Base-by-base conservation (phyloP, 2,113 vertebrate species). In the Columba janthina region DNA sequence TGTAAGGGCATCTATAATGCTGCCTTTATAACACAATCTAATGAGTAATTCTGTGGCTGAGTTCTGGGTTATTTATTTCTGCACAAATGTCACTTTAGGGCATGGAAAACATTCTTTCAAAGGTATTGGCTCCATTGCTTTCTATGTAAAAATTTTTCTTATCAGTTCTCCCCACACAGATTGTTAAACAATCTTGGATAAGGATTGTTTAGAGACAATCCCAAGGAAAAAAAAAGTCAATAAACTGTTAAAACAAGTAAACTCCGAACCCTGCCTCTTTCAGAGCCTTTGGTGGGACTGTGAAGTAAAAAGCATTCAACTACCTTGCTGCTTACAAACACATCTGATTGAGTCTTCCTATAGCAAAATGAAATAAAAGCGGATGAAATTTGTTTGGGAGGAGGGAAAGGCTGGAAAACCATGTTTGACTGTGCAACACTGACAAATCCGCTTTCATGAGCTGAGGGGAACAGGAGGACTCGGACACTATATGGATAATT, bases 271-370 rank as follows among this genome's bases (percentile, higher is more conserved):
- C 12, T 57, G 22, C 29, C 6, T 78, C 61, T 81, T 82, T 32
- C 14, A n/a, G 29, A 75, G 20, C 18, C 77, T 61, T 80, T 84
- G 53, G 46, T 46, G 28, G 31, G 18, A 56, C 17, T 32, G 14
- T 61, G 48, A 75, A 81, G 60, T 50, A 56, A 81, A 90, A 89
- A 64, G 1, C 20, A 56, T 71, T 58, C 29, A 64, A 28, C 10
- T 46, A 34, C 12, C 44, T 71, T 78, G 18, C 26, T 83, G 62
- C 21, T 82, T 61, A 53, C 17, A 61, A 93, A 61, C 6, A 20
- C 3, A 21, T 75, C 28, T 0, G 0, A 8, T 17, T 79, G 80
- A 57, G 8, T 34, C 26, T 81, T 84, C 12, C 6, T 6, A 18
- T 32, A 56, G 70, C n/a, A 78, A 94, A 90, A 90, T 42, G 11